Evolutionary conservation across 2,888 invertebrate genomes (phyloP).

Genomic region (Hartigia nigra): DNA sequence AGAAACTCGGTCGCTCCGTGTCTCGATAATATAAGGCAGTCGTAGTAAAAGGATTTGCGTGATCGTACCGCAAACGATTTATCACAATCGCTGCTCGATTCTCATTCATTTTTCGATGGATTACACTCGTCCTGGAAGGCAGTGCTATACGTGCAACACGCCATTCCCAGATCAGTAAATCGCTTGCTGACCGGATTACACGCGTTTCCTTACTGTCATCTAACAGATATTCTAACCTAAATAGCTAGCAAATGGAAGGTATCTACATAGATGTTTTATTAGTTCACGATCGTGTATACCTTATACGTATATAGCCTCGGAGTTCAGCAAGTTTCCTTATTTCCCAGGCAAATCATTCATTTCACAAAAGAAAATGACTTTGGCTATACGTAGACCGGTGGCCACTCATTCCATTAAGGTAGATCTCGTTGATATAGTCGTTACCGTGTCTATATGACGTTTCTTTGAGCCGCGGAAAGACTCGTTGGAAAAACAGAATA

Average conservation of each 20-base stretch:
- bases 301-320: background rate
- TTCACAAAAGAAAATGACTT: background rate
- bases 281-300: background rate
- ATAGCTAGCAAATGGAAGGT: background rate
- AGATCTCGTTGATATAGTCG: background rate
- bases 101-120: background rate
- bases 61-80: background rate
- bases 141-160: background rate
- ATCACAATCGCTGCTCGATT: background rate
- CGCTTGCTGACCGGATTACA: background rate
- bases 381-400: background rate
- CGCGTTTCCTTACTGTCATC: background rate
- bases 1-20: background rate
- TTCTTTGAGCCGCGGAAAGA: background rate
- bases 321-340: background rate
- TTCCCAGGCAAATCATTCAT: background rate
- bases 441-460: background rate
- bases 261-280: background rate
- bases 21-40: background rate
- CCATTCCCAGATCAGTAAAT: background rate
- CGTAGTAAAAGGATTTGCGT: background rate
- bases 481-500: background rate
- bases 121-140: background rate
- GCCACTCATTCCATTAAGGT: background rate
- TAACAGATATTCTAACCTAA: background rate